A percentile compares a stretch with the other conserved stretches of the same genome.
These are phyloP conservation scores for Mylabris sibirica DNA, from an alignment of 2,888 invertebrate species.

Conservation along the genomic window DNA sequence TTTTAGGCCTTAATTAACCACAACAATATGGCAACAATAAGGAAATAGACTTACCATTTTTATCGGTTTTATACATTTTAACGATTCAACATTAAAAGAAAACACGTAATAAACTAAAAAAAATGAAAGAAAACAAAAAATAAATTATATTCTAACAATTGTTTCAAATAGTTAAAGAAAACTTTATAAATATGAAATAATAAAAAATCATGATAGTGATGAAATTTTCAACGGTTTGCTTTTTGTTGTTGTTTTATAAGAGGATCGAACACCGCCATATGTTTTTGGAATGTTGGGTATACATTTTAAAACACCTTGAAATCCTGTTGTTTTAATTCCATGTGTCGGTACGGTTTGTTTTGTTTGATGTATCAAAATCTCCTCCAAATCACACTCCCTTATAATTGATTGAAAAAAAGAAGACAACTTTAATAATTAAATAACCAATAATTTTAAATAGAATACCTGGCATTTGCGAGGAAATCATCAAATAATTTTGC, in stretches of 20 bases:
- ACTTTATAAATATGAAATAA: not conserved
- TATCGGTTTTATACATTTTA: slow-evolving; percentile 14
- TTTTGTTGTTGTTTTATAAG: slow-evolving; percentile 41
- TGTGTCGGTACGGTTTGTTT: slow-evolving; percentile 49
- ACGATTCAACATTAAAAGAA: slow-evolving; percentile 19
- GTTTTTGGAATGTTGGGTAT: slow-evolving; percentile 51
- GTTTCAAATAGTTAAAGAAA: slow-evolving; percentile 18
- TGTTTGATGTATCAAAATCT: slow-evolving; percentile 68
- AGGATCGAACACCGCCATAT: slow-evolving; percentile 37
- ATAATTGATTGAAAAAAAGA: slow-evolving; percentile 22
- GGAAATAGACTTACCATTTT: not conserved
- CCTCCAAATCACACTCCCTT: slow-evolving; percentile 78
- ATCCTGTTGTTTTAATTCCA: slow-evolving; percentile 40
- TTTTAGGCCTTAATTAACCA: slow-evolving; percentile 26
- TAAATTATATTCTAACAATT: slow-evolving; percentile 24
- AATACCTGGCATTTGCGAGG: slow-evolving; percentile 66
- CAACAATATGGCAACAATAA: slow-evolving; percentile 20
- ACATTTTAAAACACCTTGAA: slow-evolving; percentile 58
- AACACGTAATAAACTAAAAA: slow-evolving; percentile 15
- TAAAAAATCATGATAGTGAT: slow-evolving; percentile 37
- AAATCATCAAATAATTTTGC: slow-evolving; percentile 68
- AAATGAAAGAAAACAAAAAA: slow-evolving; percentile 11
- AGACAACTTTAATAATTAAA: not conserved
- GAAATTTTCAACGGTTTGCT: slow-evolving; percentile 41
- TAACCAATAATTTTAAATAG: not conserved